phyloP scores from a whole-genome alignment of 2,797 vertebrate genomes.

The Eurystomus glaucurus region DNA sequence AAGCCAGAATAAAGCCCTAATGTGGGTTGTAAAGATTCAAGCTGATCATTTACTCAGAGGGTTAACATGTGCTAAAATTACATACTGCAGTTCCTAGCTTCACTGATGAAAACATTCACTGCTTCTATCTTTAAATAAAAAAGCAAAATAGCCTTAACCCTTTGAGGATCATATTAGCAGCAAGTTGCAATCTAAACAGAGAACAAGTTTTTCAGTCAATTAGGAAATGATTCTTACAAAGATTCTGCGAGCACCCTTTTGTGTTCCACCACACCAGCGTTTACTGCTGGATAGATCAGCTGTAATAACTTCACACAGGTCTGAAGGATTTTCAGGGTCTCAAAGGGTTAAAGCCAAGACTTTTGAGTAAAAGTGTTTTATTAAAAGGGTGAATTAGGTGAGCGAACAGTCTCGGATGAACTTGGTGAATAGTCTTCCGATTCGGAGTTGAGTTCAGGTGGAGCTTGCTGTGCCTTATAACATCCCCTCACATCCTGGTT shows the following conservation, averaged over 20 bases:
- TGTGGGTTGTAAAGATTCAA: conserved; percentile 54
- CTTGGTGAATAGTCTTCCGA: conserved; percentile 94
- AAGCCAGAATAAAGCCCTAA: conserved; percentile 74
- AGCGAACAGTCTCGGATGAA: conserved; percentile 94
- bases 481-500: conserved; percentile 92
- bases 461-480: conserved; percentile 85
- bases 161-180: conserved; percentile 84
- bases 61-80: conserved; percentile 83
- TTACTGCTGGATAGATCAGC: conserved; percentile 73
- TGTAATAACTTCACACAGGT: conserved; percentile 76
- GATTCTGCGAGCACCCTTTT: conserved; percentile 77
- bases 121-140: conserved; percentile 81
- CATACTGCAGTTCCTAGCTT: conserved; percentile 81
- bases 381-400: conserved; percentile 97
- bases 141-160: conserved; percentile 85
- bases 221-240: conserved; percentile 77
- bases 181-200: conserved; percentile 80
- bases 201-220: conserved; percentile 70
- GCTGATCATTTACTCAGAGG: conserved; percentile 83
- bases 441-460: conserved; percentile 91
- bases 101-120: conserved; percentile 85
- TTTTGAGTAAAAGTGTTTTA: conserved; percentile 83
- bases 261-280: conserved; percentile 67
- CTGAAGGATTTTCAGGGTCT: conserved; percentile 79
- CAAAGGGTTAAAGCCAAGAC: conserved; percentile 87